Evolutionary conservation across 2,113 vertebrate genomes (phyloP).

Genomic region (Neofelis nebulosa): DNA sequence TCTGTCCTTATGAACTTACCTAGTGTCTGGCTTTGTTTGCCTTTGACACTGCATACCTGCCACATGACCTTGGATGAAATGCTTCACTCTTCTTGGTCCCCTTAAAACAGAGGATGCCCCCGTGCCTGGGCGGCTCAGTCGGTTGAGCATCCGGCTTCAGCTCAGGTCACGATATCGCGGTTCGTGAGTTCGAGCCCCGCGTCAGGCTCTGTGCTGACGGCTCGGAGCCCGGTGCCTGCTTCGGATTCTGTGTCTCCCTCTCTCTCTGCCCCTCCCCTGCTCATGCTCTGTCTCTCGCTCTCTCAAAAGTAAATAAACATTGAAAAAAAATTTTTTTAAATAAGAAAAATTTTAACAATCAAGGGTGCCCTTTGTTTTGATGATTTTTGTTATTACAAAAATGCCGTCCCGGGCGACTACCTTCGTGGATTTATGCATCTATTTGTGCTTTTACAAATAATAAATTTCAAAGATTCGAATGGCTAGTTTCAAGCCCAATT

Average conservation of each 20-base stretch:
- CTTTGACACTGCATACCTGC: neutral
- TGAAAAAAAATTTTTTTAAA: too few relatives aligned
- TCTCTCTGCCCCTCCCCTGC: too few relatives aligned
- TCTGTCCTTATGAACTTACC: neutral
- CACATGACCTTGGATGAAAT: neutral
- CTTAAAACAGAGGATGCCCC: neutral
- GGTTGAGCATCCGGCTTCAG: too few relatives aligned
- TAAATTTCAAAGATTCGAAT: neutral
- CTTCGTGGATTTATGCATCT: neutral
- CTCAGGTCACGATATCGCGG: too few relatives aligned
- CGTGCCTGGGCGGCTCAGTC: too few relatives aligned
- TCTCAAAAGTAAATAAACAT: too few relatives aligned
- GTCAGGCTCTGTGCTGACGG: too few relatives aligned
- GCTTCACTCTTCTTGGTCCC: neutral
- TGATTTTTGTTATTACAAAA: conserved; percentile 1
- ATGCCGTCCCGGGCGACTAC: neutral
- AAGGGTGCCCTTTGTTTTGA: neutral
- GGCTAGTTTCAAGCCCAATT: neutral
- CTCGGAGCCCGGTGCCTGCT: too few relatives aligned
- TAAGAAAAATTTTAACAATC: too few relatives aligned
- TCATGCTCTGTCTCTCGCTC: too few relatives aligned
- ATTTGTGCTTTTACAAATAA: neutral
- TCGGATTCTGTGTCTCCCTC: too few relatives aligned
- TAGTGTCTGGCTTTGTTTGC: neutral
- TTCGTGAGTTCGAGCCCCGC: too few relatives aligned